Base-by-base conservation (phyloP, 2,888 invertebrate species). In the Galerucella nymphaeae region DNA sequence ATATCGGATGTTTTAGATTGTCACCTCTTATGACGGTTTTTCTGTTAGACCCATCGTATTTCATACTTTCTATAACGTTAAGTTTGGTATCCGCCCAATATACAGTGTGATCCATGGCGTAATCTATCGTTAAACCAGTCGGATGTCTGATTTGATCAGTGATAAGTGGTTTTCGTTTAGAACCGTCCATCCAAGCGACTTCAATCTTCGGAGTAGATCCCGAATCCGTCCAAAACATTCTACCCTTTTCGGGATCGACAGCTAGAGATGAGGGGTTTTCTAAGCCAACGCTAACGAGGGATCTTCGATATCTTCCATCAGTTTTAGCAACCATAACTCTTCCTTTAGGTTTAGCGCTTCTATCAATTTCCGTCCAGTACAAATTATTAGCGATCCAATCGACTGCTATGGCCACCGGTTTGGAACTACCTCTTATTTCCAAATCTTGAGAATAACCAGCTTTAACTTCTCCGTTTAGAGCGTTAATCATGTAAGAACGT, bases 61-160 rank as follows among this genome's bases (percentile, higher is more conserved):
- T 90, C 88, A 96, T 93, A 67, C 92, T 93, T 84, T 98, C 97
- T 66, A 98, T 96, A 0, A 92, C 93, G 81, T 96, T 95, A 50
- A 96, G 87, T 85, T 99, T 99, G 0, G 94, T 93, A 84, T 99
- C 99, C 0, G 94, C 96, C 98, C 99, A 99, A 86, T 95, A 99
- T 16, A 99, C 88, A 0, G 94, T 90, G 83, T 97, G 95, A 74
- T 94, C 94, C 92, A 96, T 96, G 0, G 93, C 90, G 82, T 93
- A 94, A 84, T 99, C 99, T 63, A 99, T 93, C 0, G 97, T 91
- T 11, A 99, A 85, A 0, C 97, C 97, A 0, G 96, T 91, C 0
- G 99, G 99, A 82, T 94, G 94, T 30, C 95, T 90, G 38, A 99
- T 90, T 70, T 80, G 91, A 74, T 95, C 95, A 0, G 93, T 92